Conservation (phyloP, 2,797 vertebrate species). For the Chanos chanos region DNA sequence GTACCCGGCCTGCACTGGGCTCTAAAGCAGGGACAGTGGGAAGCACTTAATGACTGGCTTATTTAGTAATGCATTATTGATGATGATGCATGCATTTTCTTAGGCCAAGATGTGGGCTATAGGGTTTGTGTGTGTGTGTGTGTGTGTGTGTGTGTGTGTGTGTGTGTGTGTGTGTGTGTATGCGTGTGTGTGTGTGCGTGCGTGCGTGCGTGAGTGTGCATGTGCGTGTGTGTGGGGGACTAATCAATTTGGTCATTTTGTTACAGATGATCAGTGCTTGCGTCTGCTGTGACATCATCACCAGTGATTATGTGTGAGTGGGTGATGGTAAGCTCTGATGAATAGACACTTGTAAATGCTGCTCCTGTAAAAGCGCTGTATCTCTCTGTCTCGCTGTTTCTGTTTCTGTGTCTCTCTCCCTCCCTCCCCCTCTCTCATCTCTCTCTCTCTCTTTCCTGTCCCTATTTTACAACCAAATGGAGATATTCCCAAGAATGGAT, state of each 20-base stretch:
- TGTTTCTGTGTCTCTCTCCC: neutral
- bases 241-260: slow-evolving; percentile 22
- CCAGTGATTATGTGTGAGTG: neutral
- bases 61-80: slow-evolving; percentile 43
- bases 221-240: no score
- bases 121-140: neutral
- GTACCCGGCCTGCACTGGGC: neutral
- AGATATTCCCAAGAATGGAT: no score
- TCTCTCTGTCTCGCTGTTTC: neutral
- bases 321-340: neutral
- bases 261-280: slow-evolving; percentile 1
- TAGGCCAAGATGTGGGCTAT: slow-evolving; percentile 22
- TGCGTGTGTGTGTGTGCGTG: neutral
- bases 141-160: no score
- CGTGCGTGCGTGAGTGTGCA: no score
- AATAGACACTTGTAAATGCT: no score
- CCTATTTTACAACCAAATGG: no score
- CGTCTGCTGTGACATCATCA: slow-evolving; percentile 3
- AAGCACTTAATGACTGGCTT: slow-evolving; percentile 28
- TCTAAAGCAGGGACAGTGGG: slow-evolving; percentile 28
- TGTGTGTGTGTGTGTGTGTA: neutral
- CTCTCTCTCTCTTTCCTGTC: neutral
- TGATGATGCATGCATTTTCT: slow-evolving; percentile 31
- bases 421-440: no score
- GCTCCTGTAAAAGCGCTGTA: neutral